These are phyloP conservation scores for Odontamblyopus lacepedii DNA, from an alignment of 2,797 vertebrate genomes.

Conservation along the genomic window DNA sequence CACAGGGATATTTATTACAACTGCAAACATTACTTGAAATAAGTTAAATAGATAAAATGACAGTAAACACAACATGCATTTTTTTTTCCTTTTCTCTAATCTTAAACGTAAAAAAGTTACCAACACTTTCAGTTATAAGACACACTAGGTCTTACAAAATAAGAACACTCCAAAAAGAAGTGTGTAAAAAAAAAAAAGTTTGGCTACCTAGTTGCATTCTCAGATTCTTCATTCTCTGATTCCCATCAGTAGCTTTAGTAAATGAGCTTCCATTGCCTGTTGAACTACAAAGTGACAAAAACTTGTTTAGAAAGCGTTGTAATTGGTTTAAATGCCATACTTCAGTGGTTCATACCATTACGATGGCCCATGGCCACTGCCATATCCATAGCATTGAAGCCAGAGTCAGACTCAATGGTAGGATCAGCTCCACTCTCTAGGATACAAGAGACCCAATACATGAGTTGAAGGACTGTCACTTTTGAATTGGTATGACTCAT, in stretches of 20 bases:
- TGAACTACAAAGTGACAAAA: constrained; percentile 81
- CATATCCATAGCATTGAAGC: constrained; percentile 98
- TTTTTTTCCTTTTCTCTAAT: neutral
- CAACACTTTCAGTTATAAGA: neutral
- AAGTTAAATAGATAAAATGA: neutral
- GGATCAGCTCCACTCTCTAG: constrained; percentile 95
- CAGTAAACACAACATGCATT: neutral
- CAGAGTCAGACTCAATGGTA: constrained; percentile 95
- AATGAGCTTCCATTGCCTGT: constrained; percentile 96
- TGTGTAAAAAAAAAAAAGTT: neutral
- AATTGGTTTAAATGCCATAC: neutral
- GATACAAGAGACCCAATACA: neutral
- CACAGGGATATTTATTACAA: constrained; percentile 23
- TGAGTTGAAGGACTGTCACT: neutral
- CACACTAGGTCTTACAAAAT: neutral
- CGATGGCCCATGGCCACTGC: constrained; percentile 95
- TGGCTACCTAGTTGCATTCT: constrained; percentile 37
- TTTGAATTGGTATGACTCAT: neutral
- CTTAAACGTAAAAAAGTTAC: neutral
- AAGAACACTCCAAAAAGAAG: neutral
- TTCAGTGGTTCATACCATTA: constrained; percentile 81
- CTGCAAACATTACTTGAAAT: constrained; percentile 19
- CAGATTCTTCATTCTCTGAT: constrained; percentile 85
- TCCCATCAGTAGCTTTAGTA: constrained; percentile 91
- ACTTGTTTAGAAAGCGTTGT: neutral